These are phyloP conservation scores for Lycocorax pyrrhopterus DNA, from an alignment of 2,113 vertebrate species.

Conservation along the genomic window DNA sequence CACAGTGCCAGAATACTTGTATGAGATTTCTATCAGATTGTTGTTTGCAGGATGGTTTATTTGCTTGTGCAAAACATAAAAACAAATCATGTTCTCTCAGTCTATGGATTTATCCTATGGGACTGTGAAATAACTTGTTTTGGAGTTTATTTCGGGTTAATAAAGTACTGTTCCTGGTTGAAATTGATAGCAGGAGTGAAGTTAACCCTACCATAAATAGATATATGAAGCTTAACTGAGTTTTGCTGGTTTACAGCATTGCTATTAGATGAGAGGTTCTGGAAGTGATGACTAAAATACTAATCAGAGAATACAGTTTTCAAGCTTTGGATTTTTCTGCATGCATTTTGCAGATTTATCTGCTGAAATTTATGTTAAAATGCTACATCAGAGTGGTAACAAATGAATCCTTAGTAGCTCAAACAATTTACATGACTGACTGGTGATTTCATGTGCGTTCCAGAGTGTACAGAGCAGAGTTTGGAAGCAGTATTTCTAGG, in stretches of 20 bases:
- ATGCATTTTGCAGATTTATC: background rate
- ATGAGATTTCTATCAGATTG: background rate
- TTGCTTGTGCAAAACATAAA: background rate
- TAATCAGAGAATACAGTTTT: background rate
- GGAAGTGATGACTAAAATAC: background rate
- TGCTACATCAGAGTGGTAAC: background rate
- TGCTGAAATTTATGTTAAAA: background rate
- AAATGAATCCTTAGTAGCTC: background rate
- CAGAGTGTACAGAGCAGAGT: background rate
- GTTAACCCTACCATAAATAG: background rate
- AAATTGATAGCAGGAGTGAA: background rate
- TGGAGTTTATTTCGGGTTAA: background rate
- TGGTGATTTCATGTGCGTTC: background rate
- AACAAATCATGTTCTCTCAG: background rate
- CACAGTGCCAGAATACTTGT: background rate
- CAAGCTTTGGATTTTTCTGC: background rate
- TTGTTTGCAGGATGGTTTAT: background rate
- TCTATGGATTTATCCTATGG: background rate
- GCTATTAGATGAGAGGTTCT: background rate
- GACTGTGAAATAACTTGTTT: background rate
- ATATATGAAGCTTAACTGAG: background rate
- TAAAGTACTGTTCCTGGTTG: background rate
- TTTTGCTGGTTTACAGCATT: background rate
- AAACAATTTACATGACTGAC: background rate
- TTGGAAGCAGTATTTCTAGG: background rate